Base-by-base conservation (phyloP, 1,140 invertebrate species). In the Gonatopus flavifemur region DNA sequence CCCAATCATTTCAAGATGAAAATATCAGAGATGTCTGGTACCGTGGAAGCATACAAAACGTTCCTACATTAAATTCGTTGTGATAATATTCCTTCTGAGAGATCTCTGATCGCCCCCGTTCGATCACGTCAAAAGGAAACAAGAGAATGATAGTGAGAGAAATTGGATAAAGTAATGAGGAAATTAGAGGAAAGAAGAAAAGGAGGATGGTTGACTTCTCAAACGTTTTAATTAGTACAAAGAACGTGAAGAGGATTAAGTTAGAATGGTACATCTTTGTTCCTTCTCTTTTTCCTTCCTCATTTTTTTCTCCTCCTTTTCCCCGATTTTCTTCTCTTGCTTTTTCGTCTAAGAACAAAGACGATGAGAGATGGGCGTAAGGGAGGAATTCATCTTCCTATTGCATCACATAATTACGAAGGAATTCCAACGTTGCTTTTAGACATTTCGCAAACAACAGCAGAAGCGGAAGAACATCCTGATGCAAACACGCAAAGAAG, bases 181-280 rank as follows among this genome's bases (percentile, higher is more conserved):
- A 2, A 40, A 18, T 24, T 10, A 18, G 49, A 45, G 36, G 25
- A 24, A 51, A 22, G 25, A 30, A 37, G 24, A 30, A 28, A 13
- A 25, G 16, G 38, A 35, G n/a, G 35, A 25, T 13, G 47, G 38
- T 39, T 25, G 10, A 10, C 43, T 24, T 35, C 48, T 53, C 53
- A 47, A 60, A 52, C 60, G 50, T 62, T 62, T 62, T 54, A 62
- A 62, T 62, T 62, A 59, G 53, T 48, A 36, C 50, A 47, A 59
- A 47, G 31, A 37, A 15, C 30, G 9, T 30, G 39, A 28, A 35
- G 41, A 57, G 55, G 49, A 59, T 59, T 52, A 59, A 59, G 49
- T 28, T 47, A 21, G 21, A 28, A 15, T 36, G 35, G 12, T 30
- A 33, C 30, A 25, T 25, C 33, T 28, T 35, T 38, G 20, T 43